phyloP scores from a whole-genome alignment of 2,888 invertebrate species.

The Torymus texanus region DNA sequence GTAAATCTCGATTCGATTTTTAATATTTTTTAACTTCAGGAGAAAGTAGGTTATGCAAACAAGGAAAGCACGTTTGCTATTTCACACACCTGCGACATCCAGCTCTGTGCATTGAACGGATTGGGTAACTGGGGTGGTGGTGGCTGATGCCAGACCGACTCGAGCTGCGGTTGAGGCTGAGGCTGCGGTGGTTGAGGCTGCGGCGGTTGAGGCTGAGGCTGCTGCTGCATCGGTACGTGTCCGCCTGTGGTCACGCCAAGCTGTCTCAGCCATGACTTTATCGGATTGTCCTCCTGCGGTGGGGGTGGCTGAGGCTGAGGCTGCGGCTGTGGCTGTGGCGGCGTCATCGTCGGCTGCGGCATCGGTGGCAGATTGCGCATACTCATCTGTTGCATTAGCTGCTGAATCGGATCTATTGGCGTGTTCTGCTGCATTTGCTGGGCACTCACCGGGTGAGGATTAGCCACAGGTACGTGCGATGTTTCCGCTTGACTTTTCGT shows the following conservation, averaged over 20 bases:
- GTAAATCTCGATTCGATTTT: no score
- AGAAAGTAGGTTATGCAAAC: no score
- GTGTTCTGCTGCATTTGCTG: slow-evolving; percentile 47
- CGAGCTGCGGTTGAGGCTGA: slow-evolving; percentile 63
- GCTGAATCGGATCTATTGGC: slow-evolving; percentile 76
- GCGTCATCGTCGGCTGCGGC: slow-evolving; percentile 66
- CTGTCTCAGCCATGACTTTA: slow-evolving; percentile 77
- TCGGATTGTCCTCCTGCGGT: slow-evolving; percentile 75
- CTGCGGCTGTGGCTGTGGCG: slow-evolving; percentile 57
- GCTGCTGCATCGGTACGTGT: slow-evolving; percentile 61
- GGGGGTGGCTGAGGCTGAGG: slow-evolving; percentile 62
- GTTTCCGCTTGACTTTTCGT: slow-evolving; percentile 67
- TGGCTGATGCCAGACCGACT: slow-evolving; percentile 72
- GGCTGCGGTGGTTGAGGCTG: slow-evolving; percentile 53
- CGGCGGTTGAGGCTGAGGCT: slow-evolving; percentile 55
- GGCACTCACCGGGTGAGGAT: slow-evolving; percentile 64
- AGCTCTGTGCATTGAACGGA: slow-evolving; percentile 70
- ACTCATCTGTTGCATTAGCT: slow-evolving; percentile 77
- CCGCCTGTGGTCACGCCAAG: slow-evolving; percentile 71
- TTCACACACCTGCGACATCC: slow-evolving; percentile 69
- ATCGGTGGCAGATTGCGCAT: slow-evolving; percentile 74
- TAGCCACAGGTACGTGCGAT: slow-evolving; percentile 64
- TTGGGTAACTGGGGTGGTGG: slow-evolving; percentile 67
- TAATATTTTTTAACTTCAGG: no score
- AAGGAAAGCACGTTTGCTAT: not conserved